Base-by-base conservation (phyloP, 2,888 invertebrate species). In the Mesorhabditis spiculigera region DNA sequence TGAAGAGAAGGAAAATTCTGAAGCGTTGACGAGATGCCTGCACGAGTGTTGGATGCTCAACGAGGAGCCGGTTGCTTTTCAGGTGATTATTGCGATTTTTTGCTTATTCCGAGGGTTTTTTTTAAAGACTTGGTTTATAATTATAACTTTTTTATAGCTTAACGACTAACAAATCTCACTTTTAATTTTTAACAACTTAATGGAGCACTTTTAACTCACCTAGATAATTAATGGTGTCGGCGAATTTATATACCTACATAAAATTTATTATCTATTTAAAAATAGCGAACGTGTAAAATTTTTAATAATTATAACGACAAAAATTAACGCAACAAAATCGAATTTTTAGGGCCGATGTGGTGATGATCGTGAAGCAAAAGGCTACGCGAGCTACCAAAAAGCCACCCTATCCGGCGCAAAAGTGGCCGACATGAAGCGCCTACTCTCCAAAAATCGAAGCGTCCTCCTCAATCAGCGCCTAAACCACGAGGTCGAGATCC, bases 341-440 rank as follows among this genome's bases (percentile, higher is more conserved):
- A 28, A 6, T 6, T 70, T 73, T 42, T 50, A 82, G 81, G 85
- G 84, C 5, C 71, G 74, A 58, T 85, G 85, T 69, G 80, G 78
- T 10, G 81, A 82, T 43, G 82, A 81, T 45, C 74, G 78, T 42
- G 71, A 72, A 13, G 84, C 80, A 4, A 67, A 71, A 5, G 85
- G 84, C 4, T 69, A 68, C 61, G 75, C 75, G 6, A 71, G 68
- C 4, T 83, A 78, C 72, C 72, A 73, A 28, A 74, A 74, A 8
- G 79, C 81, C 10, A 68, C 68, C 41, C 68, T 80, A 16, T 70
- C 74, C 28, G 66, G 73, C 28, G 77, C 73, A 41, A 73, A 75
- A 67, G 43, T 79, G 64, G 75, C 71, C 8, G 77, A 79, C 61
- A 72, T 85, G 76, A 79, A 78, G 61, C 73, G 73, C 13, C 71